phyloP scores from a whole-genome alignment of 2,113 vertebrate species.

The Garra rufa region DNA sequence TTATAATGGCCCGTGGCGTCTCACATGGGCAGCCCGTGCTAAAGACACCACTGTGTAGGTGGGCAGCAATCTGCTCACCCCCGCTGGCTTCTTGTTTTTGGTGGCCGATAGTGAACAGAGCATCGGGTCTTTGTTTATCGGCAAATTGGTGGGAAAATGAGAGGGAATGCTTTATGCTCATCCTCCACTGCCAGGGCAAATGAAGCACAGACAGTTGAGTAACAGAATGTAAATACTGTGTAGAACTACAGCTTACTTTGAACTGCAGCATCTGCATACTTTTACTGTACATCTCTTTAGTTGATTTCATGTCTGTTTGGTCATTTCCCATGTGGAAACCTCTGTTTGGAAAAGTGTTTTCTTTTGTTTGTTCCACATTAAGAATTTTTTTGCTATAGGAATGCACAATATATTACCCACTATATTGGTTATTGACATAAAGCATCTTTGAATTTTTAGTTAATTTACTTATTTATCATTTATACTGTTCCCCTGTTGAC shows the following conservation, averaged over 20 bases:
- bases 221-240: constrained; percentile 18
- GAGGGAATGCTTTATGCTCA: constrained; percentile 28
- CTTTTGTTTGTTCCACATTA: background rate
- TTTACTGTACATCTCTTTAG: background rate
- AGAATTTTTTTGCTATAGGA: background rate
- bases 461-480: background rate
- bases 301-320: background rate
- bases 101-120: constrained; percentile 34
- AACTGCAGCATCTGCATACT: background rate
- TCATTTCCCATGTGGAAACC: background rate
- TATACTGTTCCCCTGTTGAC: background rate
- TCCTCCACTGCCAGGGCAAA: constrained; percentile 22
- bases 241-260: background rate
- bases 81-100: constrained; percentile 52
- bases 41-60: constrained; percentile 22
- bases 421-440: background rate
- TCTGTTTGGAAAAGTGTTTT: background rate
- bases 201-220: constrained; percentile 29
- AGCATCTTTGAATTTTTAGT: background rate
- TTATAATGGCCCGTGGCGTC: background rate
- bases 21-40: background rate
- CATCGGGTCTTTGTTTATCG: constrained; percentile 43
- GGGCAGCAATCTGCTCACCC: constrained; percentile 39
- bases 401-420: background rate
- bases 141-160: constrained; percentile 54